These are phyloP conservation scores for Syngnathus floridae DNA, from an alignment of 2,113 vertebrate species.

Conservation along the genomic window DNA sequence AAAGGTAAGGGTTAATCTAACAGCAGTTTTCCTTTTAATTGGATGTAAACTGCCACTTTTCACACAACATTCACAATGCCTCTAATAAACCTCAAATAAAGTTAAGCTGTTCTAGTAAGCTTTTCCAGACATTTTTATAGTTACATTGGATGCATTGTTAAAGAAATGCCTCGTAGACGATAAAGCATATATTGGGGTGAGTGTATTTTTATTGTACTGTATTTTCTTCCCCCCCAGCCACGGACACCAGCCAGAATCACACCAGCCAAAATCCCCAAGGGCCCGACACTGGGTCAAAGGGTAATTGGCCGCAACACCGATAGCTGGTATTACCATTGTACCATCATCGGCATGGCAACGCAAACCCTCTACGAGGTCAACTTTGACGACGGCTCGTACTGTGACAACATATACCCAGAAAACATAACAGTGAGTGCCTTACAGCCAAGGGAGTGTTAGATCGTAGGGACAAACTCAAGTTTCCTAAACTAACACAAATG, in stretches of 20 bases:
- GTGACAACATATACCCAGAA: slow-evolving; percentile 91
- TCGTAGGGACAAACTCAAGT: background rate
- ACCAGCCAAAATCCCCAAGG: slow-evolving; percentile 50
- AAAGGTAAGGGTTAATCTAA: slow-evolving; percentile 54
- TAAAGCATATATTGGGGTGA: background rate
- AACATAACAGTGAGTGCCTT: slow-evolving; percentile 80
- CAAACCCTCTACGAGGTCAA: slow-evolving; percentile 94
- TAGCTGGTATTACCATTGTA: slow-evolving; percentile 85
- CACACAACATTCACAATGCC: background rate
- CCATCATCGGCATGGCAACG: slow-evolving; percentile 79
- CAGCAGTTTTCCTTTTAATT: background rate
- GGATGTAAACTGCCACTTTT: background rate
- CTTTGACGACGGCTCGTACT: slow-evolving; percentile 94
- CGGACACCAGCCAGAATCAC: slow-evolving; percentile 34
- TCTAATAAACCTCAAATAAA: background rate
- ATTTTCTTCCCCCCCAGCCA: slow-evolving; percentile 10
- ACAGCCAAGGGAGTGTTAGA: background rate
- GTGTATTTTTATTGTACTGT: background rate
- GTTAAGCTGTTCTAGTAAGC: background rate
- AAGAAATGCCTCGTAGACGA: too few species aligned
- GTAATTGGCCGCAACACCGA: slow-evolving; percentile 87
- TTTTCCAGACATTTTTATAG: background rate
- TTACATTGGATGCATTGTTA: background rate
- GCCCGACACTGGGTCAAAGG: slow-evolving; percentile 77
- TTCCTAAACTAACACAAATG: background rate